A percentile compares a stretch with the other conserved stretches of the same genome.
phyloP scores from a whole-genome alignment of 2,888 invertebrate species.

The Germaria angustata region DNA sequence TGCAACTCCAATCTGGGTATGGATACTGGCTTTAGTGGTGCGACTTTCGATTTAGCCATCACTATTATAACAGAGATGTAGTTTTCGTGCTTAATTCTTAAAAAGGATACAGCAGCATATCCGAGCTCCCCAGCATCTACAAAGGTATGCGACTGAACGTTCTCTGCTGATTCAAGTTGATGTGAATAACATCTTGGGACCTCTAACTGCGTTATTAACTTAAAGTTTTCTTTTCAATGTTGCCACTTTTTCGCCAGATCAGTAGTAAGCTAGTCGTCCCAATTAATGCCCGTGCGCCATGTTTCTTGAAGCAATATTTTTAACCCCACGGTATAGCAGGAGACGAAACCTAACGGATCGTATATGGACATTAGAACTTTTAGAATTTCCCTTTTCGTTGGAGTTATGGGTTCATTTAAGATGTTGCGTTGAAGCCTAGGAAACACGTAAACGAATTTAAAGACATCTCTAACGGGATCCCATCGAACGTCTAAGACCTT shows the following conservation, averaged over 20 bases:
- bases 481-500: conserved; percentile 41
- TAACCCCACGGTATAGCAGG: no score
- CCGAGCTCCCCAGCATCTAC: neutral
- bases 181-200: no score
- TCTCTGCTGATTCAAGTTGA: neutral
- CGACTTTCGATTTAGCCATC: conserved; percentile 15
- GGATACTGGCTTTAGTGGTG: conserved; percentile 13
- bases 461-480: conserved; percentile 34
- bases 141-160: neutral
- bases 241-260: no score
- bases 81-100: neutral
- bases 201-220: no score
- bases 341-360: conserved; percentile 24
- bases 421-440: neutral
- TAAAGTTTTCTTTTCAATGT: no score
- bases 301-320: no score
- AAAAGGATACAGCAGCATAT: neutral
- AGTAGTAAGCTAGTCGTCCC: no score
- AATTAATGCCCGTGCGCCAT: no score
- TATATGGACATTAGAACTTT: conserved; percentile 33
- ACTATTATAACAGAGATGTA: neutral
- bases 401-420: neutral
- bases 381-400: conserved; percentile 26
- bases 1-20: conserved; percentile 46
- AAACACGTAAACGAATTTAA: conserved; percentile 28